Evolutionary conservation across 2,113 vertebrate genomes (phyloP).

Genomic region (Muntiacus reevesi): DNA sequence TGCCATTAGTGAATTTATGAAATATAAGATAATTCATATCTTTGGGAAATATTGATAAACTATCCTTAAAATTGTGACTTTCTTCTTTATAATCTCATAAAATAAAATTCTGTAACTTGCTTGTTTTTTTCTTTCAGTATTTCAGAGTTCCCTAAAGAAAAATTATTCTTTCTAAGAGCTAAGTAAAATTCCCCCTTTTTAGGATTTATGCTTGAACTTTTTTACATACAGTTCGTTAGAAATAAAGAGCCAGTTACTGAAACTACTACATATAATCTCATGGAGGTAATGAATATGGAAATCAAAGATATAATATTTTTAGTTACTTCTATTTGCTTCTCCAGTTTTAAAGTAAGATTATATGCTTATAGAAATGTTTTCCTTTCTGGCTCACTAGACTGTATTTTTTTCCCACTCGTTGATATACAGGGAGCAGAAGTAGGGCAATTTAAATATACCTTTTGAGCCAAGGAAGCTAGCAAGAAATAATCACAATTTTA

Average conservation of each 20-base stretch:
- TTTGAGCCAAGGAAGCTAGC: slow-evolving; percentile 38
- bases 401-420: neutral
- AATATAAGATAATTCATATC: neutral
- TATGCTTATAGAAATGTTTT: slow-evolving; percentile 43
- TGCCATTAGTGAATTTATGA: neutral
- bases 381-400: slow-evolving; percentile 23
- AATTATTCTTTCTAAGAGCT: neutral
- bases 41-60: neutral
- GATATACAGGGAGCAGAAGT: slow-evolving; percentile 26
- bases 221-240: slow-evolving; percentile 17
- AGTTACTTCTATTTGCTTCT: slow-evolving; percentile 22
- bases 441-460: slow-evolving; percentile 51
- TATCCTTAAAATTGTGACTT: neutral
- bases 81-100: neutral
- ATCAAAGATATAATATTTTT: slow-evolving; percentile 32
- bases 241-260: neutral
- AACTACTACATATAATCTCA: neutral
- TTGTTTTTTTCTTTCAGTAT: slow-evolving; percentile 18
- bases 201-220: neutral
- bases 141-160: neutral
- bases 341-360: slow-evolving; percentile 49
- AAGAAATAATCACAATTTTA: slow-evolving; percentile 61
- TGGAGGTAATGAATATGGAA: slow-evolving; percentile 25
- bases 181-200: neutral
- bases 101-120: neutral